phyloP scores from a whole-genome alignment of 2,113 vertebrate genomes.

The Camelus dromedarius region DNA sequence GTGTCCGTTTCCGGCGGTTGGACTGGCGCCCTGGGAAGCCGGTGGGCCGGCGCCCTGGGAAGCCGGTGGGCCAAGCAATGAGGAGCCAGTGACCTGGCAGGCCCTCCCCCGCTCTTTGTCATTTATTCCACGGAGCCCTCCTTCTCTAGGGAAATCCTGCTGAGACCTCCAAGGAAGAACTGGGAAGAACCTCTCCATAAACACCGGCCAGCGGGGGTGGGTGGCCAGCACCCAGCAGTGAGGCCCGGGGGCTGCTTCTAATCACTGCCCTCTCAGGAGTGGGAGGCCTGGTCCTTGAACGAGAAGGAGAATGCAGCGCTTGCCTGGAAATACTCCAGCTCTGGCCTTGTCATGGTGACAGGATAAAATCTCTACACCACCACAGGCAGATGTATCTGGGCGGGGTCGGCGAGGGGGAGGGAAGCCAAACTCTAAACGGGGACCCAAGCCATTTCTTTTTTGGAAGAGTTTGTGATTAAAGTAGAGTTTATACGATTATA shows the following conservation, averaged over 20 bases:
- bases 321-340: background rate
- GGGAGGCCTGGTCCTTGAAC: background rate
- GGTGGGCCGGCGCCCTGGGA: conserved; percentile 44
- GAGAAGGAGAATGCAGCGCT: background rate
- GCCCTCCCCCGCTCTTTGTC: background rate
- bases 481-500: background rate
- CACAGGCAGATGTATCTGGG: background rate
- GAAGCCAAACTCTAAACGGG: background rate
- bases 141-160: conserved; percentile 66
- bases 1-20: conserved; percentile 24
- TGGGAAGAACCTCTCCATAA: conserved; percentile 55
- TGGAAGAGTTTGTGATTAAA: background rate
- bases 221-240: background rate
- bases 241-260: conserved; percentile 66
- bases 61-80: conserved; percentile 11
- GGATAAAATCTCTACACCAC: background rate
- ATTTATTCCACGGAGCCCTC: conserved; percentile 29
- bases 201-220: background rate
- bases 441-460: background rate
- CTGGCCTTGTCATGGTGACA: background rate
- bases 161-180: conserved; percentile 66
- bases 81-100: conserved; percentile 26
- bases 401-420: background rate
- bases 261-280: background rate
- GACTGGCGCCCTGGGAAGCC: conserved; percentile 28